phyloP scores from a whole-genome alignment of 2,888 invertebrate genomes.

The Caenorhabditis wallacei region DNA sequence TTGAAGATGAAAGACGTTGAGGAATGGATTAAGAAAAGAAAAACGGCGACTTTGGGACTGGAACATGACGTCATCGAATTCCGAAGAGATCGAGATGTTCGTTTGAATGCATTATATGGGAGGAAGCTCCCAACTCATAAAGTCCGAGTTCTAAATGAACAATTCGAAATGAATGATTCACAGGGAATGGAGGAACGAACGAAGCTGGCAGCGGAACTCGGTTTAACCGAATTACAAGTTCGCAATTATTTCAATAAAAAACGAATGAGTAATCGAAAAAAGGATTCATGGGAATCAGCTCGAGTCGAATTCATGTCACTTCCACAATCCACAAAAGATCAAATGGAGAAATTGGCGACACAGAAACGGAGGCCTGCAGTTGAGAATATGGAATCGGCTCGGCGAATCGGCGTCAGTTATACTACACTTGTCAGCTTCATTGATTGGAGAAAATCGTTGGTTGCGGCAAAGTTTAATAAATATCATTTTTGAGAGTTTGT shows the following conservation, averaged over 20 bases:
- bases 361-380: background rate
- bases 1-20: background rate
- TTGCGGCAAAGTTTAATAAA: too few species aligned
- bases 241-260: background rate
- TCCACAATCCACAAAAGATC: background rate
- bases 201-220: background rate
- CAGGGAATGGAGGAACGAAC: background rate
- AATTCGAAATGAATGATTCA: background rate
- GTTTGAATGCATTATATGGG: background rate
- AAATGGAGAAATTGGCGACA: background rate
- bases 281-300: background rate
- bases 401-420: background rate
- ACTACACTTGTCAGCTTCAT: background rate
- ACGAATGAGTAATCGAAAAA: background rate
- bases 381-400: background rate
- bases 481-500: too few species aligned
- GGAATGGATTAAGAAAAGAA: background rate
- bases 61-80: background rate
- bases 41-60: background rate
- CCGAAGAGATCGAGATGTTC: background rate
- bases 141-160: background rate
- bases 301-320: background rate
- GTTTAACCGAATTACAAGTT: background rate
- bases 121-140: background rate
- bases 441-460: background rate